Evolutionary conservation across 2,113 vertebrate species (phyloP), one percentile per base, ranked within the genome.

Genomic region (Menura novaehollandiae): DNA sequence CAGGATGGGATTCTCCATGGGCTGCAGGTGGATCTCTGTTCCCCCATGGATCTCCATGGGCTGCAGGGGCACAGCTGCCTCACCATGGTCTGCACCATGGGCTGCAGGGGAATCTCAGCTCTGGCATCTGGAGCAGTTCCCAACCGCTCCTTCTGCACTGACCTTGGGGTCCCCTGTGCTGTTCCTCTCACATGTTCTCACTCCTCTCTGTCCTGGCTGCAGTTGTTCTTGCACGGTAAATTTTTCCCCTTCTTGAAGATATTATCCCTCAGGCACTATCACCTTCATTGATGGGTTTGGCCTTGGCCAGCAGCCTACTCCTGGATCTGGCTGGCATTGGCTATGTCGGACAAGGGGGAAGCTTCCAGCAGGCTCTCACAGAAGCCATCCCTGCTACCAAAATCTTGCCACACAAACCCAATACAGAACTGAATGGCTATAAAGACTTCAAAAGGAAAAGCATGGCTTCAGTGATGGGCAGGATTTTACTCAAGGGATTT

Each of bases 311-410:
- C 27, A 32, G 35, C 20, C 68, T 53, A 23, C 11, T 23, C 35
- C 24, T 5, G 13, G 52, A 49, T 12, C 13, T 0, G 0, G 13
- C 20, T 60, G 37, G 6, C 1, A 12, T 37, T 15, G 32, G 27
- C 46, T 52, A 13, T 19, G 7, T 27, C 8, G 37, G 35, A 41
- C 37, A 33, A 2, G 21, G 73, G 16, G 5, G 22, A 77, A 51
- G 13, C 35, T 77, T 63, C 23, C 39, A 37, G 22, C 14, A 41
- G 10, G 13, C 27, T 78, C 22, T 41, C 23, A 51, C 30, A 63
- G 46, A 77, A 51, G 23, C 22, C 23, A 16, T 14, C 21, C 11
- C 10, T 35, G 8, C 18, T 60, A 66, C 43, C 20, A 52, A 53
- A 60, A 19, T 33, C 19, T 47, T 53, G 19, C 7, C n/a, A 78